Conservation (phyloP, 2,113 vertebrate species). For the Cairina moschata region DNA sequence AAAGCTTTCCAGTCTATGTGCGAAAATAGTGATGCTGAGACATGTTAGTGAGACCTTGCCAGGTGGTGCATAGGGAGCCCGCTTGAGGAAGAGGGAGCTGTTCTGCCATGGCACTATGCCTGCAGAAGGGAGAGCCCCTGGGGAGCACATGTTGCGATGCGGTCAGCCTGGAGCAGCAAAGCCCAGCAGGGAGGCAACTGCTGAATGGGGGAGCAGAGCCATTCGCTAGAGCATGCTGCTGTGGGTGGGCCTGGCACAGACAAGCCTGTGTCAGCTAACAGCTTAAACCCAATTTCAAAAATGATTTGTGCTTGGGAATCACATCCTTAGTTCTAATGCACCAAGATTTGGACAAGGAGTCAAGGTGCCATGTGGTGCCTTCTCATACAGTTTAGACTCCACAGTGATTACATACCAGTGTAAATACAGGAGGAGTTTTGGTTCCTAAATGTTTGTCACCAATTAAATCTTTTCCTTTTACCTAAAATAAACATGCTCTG, state of each 20-base stretch:
- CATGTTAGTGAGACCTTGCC: not conserved
- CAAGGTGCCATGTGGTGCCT: fast-evolving
- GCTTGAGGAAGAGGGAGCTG: not conserved
- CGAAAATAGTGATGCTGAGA: not conserved
- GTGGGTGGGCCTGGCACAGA: not conserved
- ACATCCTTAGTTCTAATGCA: not conserved
- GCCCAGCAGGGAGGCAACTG: not conserved
- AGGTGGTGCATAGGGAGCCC: not conserved
- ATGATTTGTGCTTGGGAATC: not conserved
- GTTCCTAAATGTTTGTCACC: not conserved
- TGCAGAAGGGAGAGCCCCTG: not conserved
- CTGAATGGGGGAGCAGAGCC: not conserved
- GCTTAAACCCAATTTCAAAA: not conserved
- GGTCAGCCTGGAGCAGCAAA: not conserved
- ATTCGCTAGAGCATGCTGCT: fast-evolving
- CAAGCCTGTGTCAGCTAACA: not conserved
- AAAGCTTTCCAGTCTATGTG: not conserved
- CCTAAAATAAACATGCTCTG: not conserved
- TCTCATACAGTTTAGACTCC: not conserved
- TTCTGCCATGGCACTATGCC: not conserved
- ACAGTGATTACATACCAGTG: not conserved
- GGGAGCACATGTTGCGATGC: fast-evolving
- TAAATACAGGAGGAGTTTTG: not conserved
- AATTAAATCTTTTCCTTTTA: not conserved
- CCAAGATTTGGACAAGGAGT: not conserved